These are phyloP conservation scores for Teleogryllus oceanicus DNA, from an alignment of 2,888 invertebrate species.

Conservation along the genomic window DNA sequence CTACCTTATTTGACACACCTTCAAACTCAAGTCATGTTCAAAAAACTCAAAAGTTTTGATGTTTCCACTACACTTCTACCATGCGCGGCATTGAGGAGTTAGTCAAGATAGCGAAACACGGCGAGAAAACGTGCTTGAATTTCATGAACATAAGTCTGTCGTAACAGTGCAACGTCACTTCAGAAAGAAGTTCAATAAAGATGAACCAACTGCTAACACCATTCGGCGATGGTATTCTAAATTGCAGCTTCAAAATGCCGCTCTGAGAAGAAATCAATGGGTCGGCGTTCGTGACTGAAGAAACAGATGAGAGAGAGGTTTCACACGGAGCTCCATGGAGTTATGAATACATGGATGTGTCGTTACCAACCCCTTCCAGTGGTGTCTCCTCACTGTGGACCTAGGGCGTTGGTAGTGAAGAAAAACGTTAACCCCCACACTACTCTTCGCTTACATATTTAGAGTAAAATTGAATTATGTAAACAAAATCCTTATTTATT, in stretches of 20 bases:
- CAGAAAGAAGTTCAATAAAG: conserved; percentile 28
- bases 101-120: neutral
- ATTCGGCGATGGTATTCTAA: conserved; percentile 25
- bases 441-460: too few relatives aligned
- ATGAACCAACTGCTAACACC: conserved; percentile 18
- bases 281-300: conserved; percentile 12
- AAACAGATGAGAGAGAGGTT: neutral
- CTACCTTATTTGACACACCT: neutral
- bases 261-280: conserved; percentile 25
- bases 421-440: too few relatives aligned
- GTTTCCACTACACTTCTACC: neutral
- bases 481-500: too few relatives aligned
- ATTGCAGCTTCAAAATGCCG: conserved; percentile 28
- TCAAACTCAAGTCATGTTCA: neutral
- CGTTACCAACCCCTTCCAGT: too few relatives aligned
- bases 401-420: too few relatives aligned
- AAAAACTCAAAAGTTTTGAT: conserved; percentile 21
- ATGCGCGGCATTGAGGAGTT: neutral
- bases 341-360: too few relatives aligned
- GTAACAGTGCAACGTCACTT: conserved; percentile 25
- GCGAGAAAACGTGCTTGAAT: conserved; percentile 18
- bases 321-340: neutral
- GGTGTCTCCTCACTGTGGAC: too few relatives aligned
- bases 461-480: too few relatives aligned
- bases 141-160: conserved; percentile 20